phyloP scores from a whole-genome alignment of 53 echinoderm and acorn worm genomes.

The Actinopyga echinites region DNA sequence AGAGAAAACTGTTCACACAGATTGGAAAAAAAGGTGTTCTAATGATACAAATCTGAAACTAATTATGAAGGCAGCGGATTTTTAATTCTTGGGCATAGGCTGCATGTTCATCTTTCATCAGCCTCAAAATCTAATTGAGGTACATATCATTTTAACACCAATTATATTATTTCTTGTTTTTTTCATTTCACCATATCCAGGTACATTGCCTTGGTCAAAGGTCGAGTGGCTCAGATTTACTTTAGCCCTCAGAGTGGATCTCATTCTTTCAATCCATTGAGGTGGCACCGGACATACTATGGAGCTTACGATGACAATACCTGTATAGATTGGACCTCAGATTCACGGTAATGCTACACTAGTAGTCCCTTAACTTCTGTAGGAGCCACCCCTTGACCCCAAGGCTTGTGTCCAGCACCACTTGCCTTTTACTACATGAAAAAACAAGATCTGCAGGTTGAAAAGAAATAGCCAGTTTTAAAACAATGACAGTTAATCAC shows the following conservation, averaged over 20 bases:
- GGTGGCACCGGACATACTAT: conserved; percentile 73
- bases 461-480: not conserved
- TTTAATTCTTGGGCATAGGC: too few relatives aligned
- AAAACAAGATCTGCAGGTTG: not conserved
- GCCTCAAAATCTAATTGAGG: too few relatives aligned
- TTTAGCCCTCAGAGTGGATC: conserved; percentile 67
- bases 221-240: conserved; percentile 79
- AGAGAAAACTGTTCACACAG: too few relatives aligned
- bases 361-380: not conserved
- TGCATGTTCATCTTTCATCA: too few relatives aligned
- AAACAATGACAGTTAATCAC: too few relatives aligned
- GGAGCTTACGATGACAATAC: conserved; percentile 97
- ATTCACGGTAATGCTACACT: conserved; percentile 72
- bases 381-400: too few relatives aligned
- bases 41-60: too few relatives aligned
- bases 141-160: not conserved
- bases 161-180: not conserved
- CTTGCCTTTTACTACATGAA: too few relatives aligned
- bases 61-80: too few relatives aligned
- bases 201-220: conserved; percentile 84
- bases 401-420: too few relatives aligned
- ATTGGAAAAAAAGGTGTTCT: too few relatives aligned
- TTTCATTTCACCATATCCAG: conserved; percentile 22
- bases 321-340: conserved; percentile 93
- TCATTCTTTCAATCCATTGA: conserved; percentile 82